phyloP scores from a whole-genome alignment of 1,140 invertebrate genomes.

The Limonius californicus region DNA sequence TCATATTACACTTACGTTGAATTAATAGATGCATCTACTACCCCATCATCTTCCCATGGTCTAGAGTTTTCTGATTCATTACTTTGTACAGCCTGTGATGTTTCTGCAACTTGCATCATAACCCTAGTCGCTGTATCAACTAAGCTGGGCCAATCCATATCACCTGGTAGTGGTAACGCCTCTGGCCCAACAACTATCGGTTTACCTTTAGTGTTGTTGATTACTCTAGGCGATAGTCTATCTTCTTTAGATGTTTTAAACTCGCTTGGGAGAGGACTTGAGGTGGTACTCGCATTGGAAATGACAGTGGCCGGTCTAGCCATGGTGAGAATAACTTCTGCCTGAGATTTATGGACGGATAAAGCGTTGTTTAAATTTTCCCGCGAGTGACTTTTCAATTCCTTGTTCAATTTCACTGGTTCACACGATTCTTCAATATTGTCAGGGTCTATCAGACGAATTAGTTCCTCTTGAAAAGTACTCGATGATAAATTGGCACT shows the following conservation, averaged over 20 bases:
- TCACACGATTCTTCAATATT: slow-evolving; percentile 52
- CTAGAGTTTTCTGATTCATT: slow-evolving; percentile 28
- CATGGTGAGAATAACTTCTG: slow-evolving; percentile 67
- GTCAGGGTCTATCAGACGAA: slow-evolving; percentile 85
- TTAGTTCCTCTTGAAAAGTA: slow-evolving; percentile 82
- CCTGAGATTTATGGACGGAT: slow-evolving; percentile 35
- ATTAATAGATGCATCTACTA: slow-evolving; percentile 44
- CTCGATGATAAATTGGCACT: slow-evolving; percentile 62
- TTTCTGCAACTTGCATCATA: slow-evolving; percentile 55
- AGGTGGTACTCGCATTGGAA: slow-evolving; percentile 61
- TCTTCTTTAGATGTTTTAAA: slow-evolving; percentile 41
- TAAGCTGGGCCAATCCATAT: slow-evolving; percentile 72
- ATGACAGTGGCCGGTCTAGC: slow-evolving; percentile 70
- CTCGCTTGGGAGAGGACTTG: slow-evolving; percentile 53
- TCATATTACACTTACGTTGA: slow-evolving; percentile 43
- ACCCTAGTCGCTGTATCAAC: slow-evolving; percentile 73
- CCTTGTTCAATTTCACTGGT: slow-evolving; percentile 31
- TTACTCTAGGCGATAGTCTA: slow-evolving; percentile 34
- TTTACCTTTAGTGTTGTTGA: slow-evolving; percentile 29
- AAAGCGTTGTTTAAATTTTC: slow-evolving; percentile 52
- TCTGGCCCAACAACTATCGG: slow-evolving; percentile 31
- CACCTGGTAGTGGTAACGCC: slow-evolving; percentile 56
- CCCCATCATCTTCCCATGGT: slow-evolving; percentile 43
- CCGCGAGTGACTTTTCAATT: slow-evolving; percentile 43
- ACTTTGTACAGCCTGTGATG: slow-evolving; percentile 8